These are phyloP conservation scores for Perca schrenkii DNA, from an alignment of 2,113 vertebrate species.

Conservation along the genomic window DNA sequence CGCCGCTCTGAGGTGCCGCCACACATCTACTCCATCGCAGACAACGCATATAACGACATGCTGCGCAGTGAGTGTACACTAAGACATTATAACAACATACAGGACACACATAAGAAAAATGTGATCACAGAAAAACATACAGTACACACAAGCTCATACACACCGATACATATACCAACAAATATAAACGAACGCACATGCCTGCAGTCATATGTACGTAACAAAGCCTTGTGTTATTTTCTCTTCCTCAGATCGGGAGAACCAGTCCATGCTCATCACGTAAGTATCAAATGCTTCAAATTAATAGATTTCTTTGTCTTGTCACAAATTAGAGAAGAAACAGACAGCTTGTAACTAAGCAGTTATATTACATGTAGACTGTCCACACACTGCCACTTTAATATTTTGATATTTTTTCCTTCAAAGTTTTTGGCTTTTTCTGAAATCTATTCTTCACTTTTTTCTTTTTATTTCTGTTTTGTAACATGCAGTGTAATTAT, in stretches of 20 bases:
- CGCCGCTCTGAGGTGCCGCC: conserved; percentile 90
- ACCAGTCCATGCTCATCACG: conserved; percentile 99
- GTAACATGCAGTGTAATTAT: conserved; percentile 27
- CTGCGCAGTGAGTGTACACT: conserved; percentile 88
- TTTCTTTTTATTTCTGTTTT: conserved; percentile 24
- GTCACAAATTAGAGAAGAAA: conserved; percentile 1
- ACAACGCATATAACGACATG: conserved; percentile 96
- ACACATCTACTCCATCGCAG: conserved; percentile 93
- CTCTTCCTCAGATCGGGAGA: conserved; percentile 90
- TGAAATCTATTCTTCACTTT: conserved; percentile 28
- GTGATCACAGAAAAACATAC: too few species aligned
- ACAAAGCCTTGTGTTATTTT: conserved; percentile 1
- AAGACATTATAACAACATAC: background rate
- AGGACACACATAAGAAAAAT: background rate
- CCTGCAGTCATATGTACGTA: background rate
- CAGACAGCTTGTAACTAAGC: conserved; percentile 1
- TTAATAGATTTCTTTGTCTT: background rate
- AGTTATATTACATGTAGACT: conserved; percentile 6
- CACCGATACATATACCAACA: background rate
- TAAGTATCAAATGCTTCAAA: conserved; percentile 81
- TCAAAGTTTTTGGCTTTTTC: conserved; percentile 16
- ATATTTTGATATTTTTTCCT: conserved; percentile 12
- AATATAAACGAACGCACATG: background rate
- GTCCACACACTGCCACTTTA: conserved; percentile 14
- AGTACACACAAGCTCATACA: background rate